phyloP scores from a whole-genome alignment of 1,140 invertebrate genomes.

The Musca vetustissima region DNA sequence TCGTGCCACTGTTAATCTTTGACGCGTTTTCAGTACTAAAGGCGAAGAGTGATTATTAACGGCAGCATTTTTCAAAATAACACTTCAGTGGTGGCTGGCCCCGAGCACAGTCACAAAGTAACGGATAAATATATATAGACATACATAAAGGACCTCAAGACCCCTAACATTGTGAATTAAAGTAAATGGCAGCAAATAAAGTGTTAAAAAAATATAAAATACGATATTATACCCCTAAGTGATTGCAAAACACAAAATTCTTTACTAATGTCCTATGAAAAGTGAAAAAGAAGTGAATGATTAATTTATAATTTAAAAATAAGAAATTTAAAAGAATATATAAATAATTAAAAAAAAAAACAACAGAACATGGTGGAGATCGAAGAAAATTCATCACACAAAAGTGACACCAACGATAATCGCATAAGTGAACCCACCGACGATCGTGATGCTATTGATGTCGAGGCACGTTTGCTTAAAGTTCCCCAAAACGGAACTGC shows the following conservation, averaged over 20 bases:
- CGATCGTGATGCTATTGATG: constrained; percentile 28
- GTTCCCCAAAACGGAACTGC: constrained; percentile 22
- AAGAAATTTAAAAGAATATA: no score
- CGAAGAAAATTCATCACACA: neutral
- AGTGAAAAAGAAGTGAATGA: neutral
- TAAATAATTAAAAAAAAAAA: neutral
- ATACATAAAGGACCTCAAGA: no score
- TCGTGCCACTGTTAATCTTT: no score
- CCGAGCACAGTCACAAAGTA: neutral
- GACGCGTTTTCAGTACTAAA: no score
- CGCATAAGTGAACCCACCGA: neutral
- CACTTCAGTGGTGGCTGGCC: constrained; percentile 15
- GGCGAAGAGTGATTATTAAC: no score
- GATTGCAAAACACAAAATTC: neutral
- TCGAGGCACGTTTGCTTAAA: no score
- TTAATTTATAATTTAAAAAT: neutral
- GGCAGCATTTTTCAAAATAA: neutral
- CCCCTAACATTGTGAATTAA: no score
- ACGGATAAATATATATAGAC: neutral
- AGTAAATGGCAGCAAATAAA: no score
- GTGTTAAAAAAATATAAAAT: neutral
- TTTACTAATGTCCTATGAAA: neutral
- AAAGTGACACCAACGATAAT: constrained; percentile 8
- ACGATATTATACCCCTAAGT: neutral
- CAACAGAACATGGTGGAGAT: neutral